Evolutionary conservation across 2,888 invertebrate genomes (phyloP).

Genomic region (Aleiodes leptofemur): DNA sequence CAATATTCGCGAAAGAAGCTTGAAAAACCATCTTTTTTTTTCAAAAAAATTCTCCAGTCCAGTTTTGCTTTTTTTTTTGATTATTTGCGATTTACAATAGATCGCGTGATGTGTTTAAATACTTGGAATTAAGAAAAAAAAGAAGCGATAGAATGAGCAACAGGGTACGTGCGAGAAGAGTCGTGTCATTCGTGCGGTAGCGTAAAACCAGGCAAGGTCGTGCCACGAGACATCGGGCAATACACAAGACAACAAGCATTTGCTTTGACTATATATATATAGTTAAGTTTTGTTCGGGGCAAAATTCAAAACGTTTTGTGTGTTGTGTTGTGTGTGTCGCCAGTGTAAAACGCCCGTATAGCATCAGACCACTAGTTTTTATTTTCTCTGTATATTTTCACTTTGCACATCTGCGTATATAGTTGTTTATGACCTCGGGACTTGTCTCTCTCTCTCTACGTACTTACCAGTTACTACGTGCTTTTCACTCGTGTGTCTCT

Average conservation of each 20-base stretch:
- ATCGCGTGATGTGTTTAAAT: conserved; percentile 7
- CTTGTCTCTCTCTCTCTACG: background rate
- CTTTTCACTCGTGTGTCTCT: no score
- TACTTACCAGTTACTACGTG: background rate
- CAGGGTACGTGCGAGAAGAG: conserved; percentile 20
- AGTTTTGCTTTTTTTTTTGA: no score
- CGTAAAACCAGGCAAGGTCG: conserved; percentile 43
- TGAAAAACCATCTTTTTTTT: no score
- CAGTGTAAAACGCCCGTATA: background rate
- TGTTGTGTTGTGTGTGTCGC: background rate
- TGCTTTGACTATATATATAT: background rate
- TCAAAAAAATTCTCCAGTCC: no score
- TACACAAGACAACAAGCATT: conserved; percentile 15
- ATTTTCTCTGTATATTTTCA: background rate
- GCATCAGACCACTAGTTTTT: no score
- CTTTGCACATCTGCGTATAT: conserved; percentile 35
- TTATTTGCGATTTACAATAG: no score
- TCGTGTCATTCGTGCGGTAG: conserved; percentile 39
- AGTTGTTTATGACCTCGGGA: conserved; percentile 42
- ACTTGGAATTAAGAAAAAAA: background rate
- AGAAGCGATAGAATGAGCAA: background rate
- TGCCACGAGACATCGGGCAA: conserved; percentile 36
- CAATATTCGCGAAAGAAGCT: no score
- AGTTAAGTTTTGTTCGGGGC: background rate
- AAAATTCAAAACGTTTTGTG: conserved; percentile 3